These are phyloP conservation scores for Stratiolaelaps scimitus DNA, from an alignment of 1,140 invertebrate species.

Conservation along the genomic window DNA sequence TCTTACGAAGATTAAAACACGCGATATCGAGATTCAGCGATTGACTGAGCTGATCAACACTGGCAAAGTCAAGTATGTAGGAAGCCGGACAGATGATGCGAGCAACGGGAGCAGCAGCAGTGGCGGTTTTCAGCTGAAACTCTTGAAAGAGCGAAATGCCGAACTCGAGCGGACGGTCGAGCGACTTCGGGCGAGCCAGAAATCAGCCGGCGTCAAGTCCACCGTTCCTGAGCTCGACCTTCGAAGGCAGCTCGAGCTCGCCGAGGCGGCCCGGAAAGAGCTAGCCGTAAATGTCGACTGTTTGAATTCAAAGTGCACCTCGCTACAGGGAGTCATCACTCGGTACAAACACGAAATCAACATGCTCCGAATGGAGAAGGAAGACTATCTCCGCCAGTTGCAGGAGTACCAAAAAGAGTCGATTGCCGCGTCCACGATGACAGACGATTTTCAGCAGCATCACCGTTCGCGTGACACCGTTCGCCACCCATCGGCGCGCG, in stretches of 20 bases:
- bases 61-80: not conserved
- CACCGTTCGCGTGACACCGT: too few relatives aligned
- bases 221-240: not conserved
- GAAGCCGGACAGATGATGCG: too few relatives aligned
- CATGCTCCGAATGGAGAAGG: conserved; percentile 2
- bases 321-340: not conserved
- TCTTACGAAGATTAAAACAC: not conserved
- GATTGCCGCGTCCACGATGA: not conserved
- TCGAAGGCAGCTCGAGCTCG: conserved; percentile 9
- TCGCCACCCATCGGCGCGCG: too few relatives aligned
- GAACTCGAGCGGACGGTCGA: not conserved
- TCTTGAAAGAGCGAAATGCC: not conserved
- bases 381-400: not conserved
- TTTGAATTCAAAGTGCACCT: conserved; percentile 9
- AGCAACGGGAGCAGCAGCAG: not conserved
- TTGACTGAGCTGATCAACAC: conserved; percentile 14
- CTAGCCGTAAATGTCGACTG: conserved; percentile 1
- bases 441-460: too few relatives aligned
- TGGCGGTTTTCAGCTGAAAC: not conserved
- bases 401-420: not conserved
- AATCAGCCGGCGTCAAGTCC: too few relatives aligned
- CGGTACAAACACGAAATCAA: conserved; percentile 22
- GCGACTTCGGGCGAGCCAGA: not conserved
- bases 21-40: conserved; percentile 11
- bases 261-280: conserved; percentile 4